Conservation (phyloP, 2,113 vertebrate species). For the Hemiprocne comata region DNA sequence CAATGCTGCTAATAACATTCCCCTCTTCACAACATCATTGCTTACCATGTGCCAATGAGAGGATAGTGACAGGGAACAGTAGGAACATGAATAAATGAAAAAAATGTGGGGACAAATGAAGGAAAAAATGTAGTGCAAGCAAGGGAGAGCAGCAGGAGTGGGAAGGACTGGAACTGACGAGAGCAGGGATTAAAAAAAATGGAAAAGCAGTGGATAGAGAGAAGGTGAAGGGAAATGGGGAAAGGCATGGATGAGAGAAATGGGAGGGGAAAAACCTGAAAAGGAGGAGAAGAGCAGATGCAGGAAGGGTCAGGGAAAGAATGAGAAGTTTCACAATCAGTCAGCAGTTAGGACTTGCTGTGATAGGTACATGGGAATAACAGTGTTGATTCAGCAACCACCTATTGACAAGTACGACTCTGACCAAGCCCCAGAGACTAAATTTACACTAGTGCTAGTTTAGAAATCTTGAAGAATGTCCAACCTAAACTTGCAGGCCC, state of each 20-base stretch:
- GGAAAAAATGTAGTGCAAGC: neutral
- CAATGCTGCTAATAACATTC: neutral
- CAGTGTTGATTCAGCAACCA: conserved; percentile 6
- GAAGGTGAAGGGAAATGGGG: neutral
- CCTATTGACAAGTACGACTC: conserved; percentile 3
- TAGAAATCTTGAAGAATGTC: neutral
- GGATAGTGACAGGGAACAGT: neutral
- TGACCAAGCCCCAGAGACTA: neutral
- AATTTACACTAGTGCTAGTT: neutral
- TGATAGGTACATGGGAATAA: neutral
- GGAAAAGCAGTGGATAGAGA: neutral
- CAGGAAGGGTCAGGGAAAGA: neutral
- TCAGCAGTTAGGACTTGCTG: neutral
- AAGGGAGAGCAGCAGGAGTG: neutral
- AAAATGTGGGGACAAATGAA: neutral
- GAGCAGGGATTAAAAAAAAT: neutral
- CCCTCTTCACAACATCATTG: neutral
- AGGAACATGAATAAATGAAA: neutral
- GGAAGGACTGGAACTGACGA: neutral
- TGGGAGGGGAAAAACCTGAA: neutral
- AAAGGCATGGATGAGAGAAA: neutral
- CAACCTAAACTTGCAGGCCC: neutral
- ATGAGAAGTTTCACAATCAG: neutral
- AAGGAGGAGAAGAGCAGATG: neutral
- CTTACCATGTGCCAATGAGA: neutral